Evolutionary conservation across 2,888 invertebrate species (phyloP), one percentile per base, ranked within the genome.

Genomic region (Empis stercorea): DNA sequence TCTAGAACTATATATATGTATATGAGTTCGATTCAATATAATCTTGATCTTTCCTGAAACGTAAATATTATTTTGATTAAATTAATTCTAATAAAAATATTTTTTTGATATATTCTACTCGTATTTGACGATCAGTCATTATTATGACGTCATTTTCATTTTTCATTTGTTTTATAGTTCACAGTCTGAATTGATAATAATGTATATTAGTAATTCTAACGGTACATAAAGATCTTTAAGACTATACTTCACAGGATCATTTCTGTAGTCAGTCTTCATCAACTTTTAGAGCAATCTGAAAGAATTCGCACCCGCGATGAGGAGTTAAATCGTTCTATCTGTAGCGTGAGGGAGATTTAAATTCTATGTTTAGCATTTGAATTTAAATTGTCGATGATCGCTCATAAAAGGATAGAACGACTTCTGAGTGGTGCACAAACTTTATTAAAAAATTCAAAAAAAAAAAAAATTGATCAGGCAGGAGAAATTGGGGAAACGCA

Each of bases 251-350:
- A 74, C 75, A 76, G 77, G 77, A 76, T 78, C 76, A 76, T 76
- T 78, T 77, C 76, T 78, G 76, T 75, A 78, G 77, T 76, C 71
- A 67, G 73, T 76, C 74, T 76, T 74, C 73, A 62, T 65, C 67
- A 64, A 64, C 71, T 73, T 71, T 72, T 63, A 65, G 69, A 64
- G 67, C 66, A 67, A 72, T 58, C 54, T 59, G 66, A 64, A 73
- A 73, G 72, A 67, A 17, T 58, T 62, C 59, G 61, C 63, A 73
- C 62, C 77, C 74, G 74, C 70, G 76, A 74, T 74, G 77, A 78
- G 55, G 76, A 76, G 75, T 37, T 44, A 58, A 60, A 73, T 73
- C 68, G 68, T 66, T 71, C 63, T 67, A 66, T 67, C 68, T 65
- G 65, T 65, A 73, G 73, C 73, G 73, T 72, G 73, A 73, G 72